phyloP scores from a whole-genome alignment of 1,140 invertebrate species.

The Trichonephila clavipes region DNA sequence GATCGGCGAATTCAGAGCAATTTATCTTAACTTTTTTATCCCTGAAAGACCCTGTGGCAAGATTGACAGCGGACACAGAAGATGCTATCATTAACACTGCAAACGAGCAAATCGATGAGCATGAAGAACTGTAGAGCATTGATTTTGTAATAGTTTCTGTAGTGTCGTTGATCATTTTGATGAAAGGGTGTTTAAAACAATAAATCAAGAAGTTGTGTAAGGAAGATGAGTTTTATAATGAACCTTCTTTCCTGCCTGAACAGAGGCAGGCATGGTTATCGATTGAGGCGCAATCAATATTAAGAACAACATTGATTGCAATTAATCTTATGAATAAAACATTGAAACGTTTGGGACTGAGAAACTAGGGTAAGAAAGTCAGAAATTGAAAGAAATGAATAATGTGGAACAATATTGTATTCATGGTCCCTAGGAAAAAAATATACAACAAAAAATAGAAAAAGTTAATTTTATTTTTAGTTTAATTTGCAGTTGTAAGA shows the following conservation, averaged over 20 bases:
- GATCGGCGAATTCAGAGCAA: not conserved
- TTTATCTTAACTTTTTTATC: not conserved
- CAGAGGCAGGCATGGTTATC: not conserved
- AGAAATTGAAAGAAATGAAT: too few species aligned
- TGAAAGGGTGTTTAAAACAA: slow-evolving; percentile 3
- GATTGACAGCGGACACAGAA: not conserved
- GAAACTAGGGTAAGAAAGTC: not conserved
- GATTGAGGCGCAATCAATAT: not conserved
- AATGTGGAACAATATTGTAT: too few species aligned
- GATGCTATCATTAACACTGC: slow-evolving; percentile 12
- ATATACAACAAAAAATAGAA: too few species aligned
- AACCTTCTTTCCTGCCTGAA: not conserved
- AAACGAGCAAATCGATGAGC: not conserved
- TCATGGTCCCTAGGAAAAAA: too few species aligned
- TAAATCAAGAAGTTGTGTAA: not conserved
- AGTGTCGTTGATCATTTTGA: slow-evolving; percentile 2
- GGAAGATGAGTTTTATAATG: not conserved
- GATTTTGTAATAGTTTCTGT: not conserved
- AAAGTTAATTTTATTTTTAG: too few species aligned
- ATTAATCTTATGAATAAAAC: not conserved
- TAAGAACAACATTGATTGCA: not conserved
- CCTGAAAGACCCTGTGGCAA: not conserved
- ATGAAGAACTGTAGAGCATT: not conserved
- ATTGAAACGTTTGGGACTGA: too few species aligned
- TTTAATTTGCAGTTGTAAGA: too few species aligned